phyloP scores from a whole-genome alignment of 2,113 vertebrate genomes.

The Aptenodytes patagonicus region DNA sequence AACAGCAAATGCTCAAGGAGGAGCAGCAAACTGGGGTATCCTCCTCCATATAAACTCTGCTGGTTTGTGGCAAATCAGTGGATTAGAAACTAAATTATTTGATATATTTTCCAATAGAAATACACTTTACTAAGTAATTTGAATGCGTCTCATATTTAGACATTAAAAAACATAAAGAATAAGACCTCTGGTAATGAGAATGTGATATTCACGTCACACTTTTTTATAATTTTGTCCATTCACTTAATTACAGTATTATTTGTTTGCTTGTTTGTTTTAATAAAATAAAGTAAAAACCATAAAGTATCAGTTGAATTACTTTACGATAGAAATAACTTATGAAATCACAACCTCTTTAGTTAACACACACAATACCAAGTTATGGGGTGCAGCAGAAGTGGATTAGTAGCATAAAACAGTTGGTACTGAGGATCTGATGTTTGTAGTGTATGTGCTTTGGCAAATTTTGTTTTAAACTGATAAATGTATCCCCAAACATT shows the following conservation, averaged over 20 bases:
- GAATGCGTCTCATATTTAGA: neutral
- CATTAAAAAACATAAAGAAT: neutral
- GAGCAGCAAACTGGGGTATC: neutral
- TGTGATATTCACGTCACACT: neutral
- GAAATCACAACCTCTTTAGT: neutral
- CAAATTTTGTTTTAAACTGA: neutral
- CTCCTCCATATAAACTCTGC: neutral
- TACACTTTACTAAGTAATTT: neutral
- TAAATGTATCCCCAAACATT: neutral
- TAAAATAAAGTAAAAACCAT: neutral
- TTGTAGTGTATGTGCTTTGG: neutral
- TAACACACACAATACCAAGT: neutral
- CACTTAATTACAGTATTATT: neutral
- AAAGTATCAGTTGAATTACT: neutral
- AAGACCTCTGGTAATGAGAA: neutral
- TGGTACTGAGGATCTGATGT: neutral
- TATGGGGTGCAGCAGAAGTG: neutral
- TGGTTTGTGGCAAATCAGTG: neutral
- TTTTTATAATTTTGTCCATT: neutral
- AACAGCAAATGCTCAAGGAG: neutral
- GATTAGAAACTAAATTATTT: neutral
- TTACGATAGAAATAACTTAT: neutral
- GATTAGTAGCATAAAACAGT: neutral
- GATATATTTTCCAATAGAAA: too few relatives aligned
- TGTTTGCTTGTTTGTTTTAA: neutral